A percentile compares a stretch with the other conserved stretches of the same genome.
phyloP scores from a whole-genome alignment of 2,888 invertebrate genomes.

The Deilephila elpenor region DNA sequence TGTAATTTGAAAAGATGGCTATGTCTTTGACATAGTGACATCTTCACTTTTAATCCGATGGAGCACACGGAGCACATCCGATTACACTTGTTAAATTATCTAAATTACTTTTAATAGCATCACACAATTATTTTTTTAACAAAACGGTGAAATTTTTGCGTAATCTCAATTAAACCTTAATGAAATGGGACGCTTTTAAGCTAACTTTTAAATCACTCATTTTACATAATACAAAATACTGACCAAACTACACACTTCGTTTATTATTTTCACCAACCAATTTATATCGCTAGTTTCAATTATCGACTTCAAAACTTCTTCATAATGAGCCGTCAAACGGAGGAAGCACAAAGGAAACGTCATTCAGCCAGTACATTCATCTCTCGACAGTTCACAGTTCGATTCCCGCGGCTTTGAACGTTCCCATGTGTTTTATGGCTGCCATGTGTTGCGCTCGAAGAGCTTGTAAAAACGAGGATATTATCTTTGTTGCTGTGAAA shows the following conservation, averaged over 20 bases:
- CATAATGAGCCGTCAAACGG: constrained; percentile 26
- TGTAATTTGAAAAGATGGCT: too few relatives aligned
- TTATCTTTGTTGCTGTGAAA: neutral
- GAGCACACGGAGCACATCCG: too few relatives aligned
- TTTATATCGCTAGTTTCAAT: neutral
- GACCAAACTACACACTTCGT: neutral
- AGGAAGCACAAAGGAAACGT: constrained; percentile 47
- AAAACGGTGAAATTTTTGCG: too few relatives aligned
- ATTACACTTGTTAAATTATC: too few relatives aligned
- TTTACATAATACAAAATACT: too few relatives aligned
- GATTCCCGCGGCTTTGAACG: constrained; percentile 34
- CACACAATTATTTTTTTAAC: too few relatives aligned
- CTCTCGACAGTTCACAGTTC: constrained; percentile 39
- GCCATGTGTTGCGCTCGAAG: constrained; percentile 35
- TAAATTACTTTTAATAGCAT: too few relatives aligned
- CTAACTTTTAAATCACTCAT: too few relatives aligned
- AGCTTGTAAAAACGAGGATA: constrained; percentile 7
- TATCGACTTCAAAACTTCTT: neutral
- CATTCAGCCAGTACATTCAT: constrained; percentile 42
- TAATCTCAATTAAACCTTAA: too few relatives aligned
- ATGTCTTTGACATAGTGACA: too few relatives aligned
- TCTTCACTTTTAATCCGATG: too few relatives aligned
- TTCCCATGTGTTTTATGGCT: constrained; percentile 38
- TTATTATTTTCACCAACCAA: neutral
- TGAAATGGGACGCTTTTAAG: too few relatives aligned